These are phyloP conservation scores for Thamnophis sirtalis DNA, from an alignment of 2,113 vertebrate genomes.

Conservation along the genomic window DNA sequence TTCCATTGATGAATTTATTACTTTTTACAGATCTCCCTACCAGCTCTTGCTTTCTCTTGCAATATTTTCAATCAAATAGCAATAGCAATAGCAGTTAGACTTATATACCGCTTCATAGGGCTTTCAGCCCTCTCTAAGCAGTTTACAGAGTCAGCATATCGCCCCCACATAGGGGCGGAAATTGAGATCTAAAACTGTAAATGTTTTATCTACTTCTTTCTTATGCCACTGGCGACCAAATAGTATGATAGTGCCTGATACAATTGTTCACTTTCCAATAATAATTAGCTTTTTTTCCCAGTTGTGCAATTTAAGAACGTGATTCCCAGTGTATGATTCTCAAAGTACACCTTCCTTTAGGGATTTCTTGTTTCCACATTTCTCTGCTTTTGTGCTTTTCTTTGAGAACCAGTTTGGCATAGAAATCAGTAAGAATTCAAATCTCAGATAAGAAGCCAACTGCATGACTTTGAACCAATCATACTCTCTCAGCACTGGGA, in stretches of 20 bases:
- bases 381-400: background rate
- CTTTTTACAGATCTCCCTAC: background rate
- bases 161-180: too few species aligned
- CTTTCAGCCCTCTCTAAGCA: too few species aligned
- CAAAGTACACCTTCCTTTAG: background rate
- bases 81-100: too few species aligned
- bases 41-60: background rate
- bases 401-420: background rate
- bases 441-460: background rate
- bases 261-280: background rate
- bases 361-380: background rate
- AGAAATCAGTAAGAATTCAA: background rate
- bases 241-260: background rate
- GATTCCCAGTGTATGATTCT: background rate
- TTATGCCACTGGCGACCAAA: background rate
- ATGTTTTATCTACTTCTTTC: background rate
- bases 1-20: background rate
- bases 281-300: background rate
- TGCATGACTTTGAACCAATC: background rate
- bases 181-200: background rate
- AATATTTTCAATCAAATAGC: conserved; percentile 36
- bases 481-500: background rate
- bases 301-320: background rate
- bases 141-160: too few species aligned
- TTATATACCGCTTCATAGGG: too few species aligned